Evolutionary conservation across 2,113 vertebrate genomes (phyloP).

Genomic region (Gymnarchus niloticus): DNA sequence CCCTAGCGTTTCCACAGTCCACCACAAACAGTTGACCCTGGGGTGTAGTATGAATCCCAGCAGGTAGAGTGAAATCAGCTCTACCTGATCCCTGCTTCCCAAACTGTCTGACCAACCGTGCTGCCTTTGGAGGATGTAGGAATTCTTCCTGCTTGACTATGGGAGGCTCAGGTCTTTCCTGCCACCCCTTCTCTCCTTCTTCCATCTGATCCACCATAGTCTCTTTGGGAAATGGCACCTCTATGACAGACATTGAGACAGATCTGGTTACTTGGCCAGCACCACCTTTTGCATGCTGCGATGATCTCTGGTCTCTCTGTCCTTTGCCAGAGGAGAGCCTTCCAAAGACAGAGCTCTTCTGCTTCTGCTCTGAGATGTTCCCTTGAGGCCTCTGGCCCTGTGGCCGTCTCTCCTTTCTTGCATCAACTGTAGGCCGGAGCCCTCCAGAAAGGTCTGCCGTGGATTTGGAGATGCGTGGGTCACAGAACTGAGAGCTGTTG

Average conservation of each 20-base stretch:
- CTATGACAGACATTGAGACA: slow-evolving; percentile 57
- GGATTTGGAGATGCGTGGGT: slow-evolving; percentile 55
- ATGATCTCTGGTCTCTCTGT: slow-evolving; percentile 15
- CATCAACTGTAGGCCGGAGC: slow-evolving; percentile 47
- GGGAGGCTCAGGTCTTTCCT: slow-evolving; percentile 41
- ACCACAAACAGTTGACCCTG: slow-evolving; percentile 66
- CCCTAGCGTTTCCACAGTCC: slow-evolving; percentile 68
- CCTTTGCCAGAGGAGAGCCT: slow-evolving; percentile 23
- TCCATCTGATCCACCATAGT: neutral
- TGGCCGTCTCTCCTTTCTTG: slow-evolving; percentile 30
- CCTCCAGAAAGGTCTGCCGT: slow-evolving; percentile 56
- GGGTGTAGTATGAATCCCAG: slow-evolving; percentile 58
- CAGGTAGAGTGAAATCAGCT: slow-evolving; percentile 66
- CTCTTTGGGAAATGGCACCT: slow-evolving; percentile 29
- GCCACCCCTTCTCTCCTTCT: slow-evolving; percentile 34
- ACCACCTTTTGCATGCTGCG: slow-evolving; percentile 26
- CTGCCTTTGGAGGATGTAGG: slow-evolving; percentile 23
- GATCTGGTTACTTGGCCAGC: slow-evolving; percentile 51
- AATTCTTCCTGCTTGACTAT: slow-evolving; percentile 49
- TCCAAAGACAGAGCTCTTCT: slow-evolving; percentile 28
- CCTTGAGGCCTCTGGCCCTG: slow-evolving; percentile 38
- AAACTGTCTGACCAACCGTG: slow-evolving; percentile 55
- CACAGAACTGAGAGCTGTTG: slow-evolving; percentile 39
- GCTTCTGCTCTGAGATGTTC: slow-evolving; percentile 19
- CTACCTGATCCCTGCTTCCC: slow-evolving; percentile 68